Evolutionary conservation across 2,113 vertebrate species (phyloP).

Genomic region (Oreocharis arfaki): DNA sequence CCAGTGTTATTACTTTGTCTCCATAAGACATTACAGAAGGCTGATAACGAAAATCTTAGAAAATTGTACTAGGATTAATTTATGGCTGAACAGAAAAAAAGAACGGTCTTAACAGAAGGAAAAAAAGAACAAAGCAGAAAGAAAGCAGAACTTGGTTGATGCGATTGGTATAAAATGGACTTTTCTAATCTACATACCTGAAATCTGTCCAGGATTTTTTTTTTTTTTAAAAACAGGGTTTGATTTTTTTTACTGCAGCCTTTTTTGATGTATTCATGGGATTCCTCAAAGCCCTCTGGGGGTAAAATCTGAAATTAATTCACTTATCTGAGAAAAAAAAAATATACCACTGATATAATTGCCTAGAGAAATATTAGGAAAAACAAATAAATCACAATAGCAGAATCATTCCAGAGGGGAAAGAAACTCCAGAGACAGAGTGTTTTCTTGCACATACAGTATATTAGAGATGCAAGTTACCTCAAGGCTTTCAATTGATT

Average conservation of each 20-base stretch:
- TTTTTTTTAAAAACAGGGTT: neutral
- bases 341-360: neutral
- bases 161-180: neutral
- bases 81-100: neutral
- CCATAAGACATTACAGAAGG: neutral
- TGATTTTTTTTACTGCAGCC: neutral
- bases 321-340: neutral
- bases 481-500: slow-evolving; percentile 50
- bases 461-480: slow-evolving; percentile 41
- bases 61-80: neutral
- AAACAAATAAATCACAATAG: slow-evolving; percentile 56
- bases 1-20: neutral
- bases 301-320: slow-evolving; percentile 25
- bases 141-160: neutral
- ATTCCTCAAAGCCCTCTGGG: neutral
- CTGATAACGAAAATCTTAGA: neutral
- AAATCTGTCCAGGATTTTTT: neutral
- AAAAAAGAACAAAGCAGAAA: neutral
- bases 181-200: neutral
- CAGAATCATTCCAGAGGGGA: slow-evolving; percentile 25
- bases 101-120: accelerated
- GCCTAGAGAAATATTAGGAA: slow-evolving; percentile 34
- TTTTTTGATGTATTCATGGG: neutral
- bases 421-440: neutral
- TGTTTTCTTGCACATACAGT: neutral